These are phyloP conservation scores for Scomber colias DNA, from an alignment of 2,113 vertebrate species.

Conservation along the genomic window DNA sequence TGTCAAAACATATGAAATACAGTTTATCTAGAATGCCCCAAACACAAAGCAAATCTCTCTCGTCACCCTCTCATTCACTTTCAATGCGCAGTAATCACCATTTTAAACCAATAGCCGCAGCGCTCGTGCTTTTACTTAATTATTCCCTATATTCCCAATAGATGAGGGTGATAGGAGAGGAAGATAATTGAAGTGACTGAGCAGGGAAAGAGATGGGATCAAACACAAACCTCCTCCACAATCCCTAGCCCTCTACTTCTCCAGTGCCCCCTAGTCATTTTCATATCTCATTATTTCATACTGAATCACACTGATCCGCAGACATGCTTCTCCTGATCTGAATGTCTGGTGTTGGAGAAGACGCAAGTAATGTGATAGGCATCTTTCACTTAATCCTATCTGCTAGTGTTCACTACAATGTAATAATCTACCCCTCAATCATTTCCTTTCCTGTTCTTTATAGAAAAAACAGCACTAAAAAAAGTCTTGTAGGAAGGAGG, in stretches of 20 bases:
- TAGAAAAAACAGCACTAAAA: conserved; percentile 12
- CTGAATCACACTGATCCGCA: conserved; percentile 71
- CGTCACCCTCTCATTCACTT: conserved; percentile 19
- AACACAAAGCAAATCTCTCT: conserved; percentile 47
- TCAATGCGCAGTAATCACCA: conserved; percentile 61
- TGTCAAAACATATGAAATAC: background rate
- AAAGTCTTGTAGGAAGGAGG: background rate
- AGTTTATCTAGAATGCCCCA: conserved; percentile 41
- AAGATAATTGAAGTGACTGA: conserved; percentile 90
- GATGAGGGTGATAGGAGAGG: conserved; percentile 75
- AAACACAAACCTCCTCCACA: conserved; percentile 84
- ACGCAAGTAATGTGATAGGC: conserved; percentile 51
- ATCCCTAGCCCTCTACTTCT: conserved; percentile 83
- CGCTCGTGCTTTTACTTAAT: conserved; percentile 88
- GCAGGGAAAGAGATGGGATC: conserved; percentile 85
- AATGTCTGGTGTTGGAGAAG: conserved; percentile 61
- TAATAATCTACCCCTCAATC: conserved; percentile 41
- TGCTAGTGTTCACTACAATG: conserved; percentile 33
- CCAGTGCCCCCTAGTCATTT: conserved; percentile 88
- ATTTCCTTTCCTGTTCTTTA: conserved; percentile 32
- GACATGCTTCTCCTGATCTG: conserved; percentile 64
- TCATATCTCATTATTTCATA: conserved; percentile 82
- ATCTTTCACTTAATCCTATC: conserved; percentile 58
- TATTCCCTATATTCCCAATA: conserved; percentile 85
- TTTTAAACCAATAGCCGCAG: conserved; percentile 71